Conservation (phyloP, 2,797 vertebrate genomes). For the Centroberyx gerrardi region DNA sequence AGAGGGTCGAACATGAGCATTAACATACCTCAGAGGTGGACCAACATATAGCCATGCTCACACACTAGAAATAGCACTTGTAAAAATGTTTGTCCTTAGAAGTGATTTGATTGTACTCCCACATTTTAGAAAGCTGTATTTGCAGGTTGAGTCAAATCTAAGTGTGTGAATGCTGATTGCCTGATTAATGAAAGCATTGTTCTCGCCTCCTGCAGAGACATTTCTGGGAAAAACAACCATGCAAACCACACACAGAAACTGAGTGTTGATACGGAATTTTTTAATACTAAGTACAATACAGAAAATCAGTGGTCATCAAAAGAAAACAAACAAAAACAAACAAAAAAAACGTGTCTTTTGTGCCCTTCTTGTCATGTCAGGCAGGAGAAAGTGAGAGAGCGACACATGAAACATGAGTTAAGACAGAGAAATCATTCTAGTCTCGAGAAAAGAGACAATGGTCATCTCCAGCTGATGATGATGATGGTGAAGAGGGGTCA, state of each 20-base stretch:
- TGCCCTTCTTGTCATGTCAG: slow-evolving; percentile 56
- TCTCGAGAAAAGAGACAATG: slow-evolving; percentile 66
- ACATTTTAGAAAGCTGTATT: background rate
- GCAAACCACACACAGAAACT: slow-evolving; percentile 32
- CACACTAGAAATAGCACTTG: background rate
- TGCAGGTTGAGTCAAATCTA: background rate
- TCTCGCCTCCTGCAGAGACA: slow-evolving; percentile 6
- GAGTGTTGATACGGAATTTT: slow-evolving; percentile 74
- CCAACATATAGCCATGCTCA: background rate
- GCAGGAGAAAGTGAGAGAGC: slow-evolving; percentile 53
- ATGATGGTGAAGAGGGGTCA: slow-evolving; percentile 48
- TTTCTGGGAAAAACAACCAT: slow-evolving; percentile 13
- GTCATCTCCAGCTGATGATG: slow-evolving; percentile 66
- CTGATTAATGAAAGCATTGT: background rate
- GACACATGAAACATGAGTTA: slow-evolving; percentile 59
- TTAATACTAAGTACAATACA: slow-evolving; percentile 84
- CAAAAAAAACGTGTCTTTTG: slow-evolving; percentile 65
- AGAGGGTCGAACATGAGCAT: background rate
- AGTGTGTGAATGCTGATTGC: background rate
- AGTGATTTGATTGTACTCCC: background rate
- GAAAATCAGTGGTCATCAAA: slow-evolving; percentile 69
- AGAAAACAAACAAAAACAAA: slow-evolving; percentile 41
- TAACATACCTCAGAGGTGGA: background rate
- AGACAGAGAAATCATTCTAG: slow-evolving; percentile 72
- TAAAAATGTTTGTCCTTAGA: background rate